phyloP scores from a whole-genome alignment of 2,113 vertebrate genomes.

The Tetrao urogallus region DNA sequence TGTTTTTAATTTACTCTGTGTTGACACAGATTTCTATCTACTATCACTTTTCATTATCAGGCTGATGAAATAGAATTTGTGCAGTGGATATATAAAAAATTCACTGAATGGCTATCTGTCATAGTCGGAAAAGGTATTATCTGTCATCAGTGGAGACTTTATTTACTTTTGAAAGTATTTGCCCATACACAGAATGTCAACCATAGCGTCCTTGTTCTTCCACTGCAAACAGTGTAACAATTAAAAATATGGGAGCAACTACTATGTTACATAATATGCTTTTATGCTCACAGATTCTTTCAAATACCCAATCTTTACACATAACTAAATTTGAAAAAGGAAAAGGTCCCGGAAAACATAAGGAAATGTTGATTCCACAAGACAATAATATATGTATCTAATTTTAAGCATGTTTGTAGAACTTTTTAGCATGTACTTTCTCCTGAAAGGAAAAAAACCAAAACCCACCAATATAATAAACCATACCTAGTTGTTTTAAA shows the following conservation, averaged over 20 bases:
- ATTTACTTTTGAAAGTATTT: slow-evolving; percentile 81
- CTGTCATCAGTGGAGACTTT: slow-evolving; percentile 84
- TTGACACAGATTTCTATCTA: slow-evolving; percentile 87
- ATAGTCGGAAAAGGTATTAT: slow-evolving; percentile 81
- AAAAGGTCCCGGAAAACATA: not conserved
- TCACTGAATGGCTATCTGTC: slow-evolving; percentile 80
- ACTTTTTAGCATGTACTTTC: not conserved
- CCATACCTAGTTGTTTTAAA: not conserved
- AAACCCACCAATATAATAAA: not conserved
- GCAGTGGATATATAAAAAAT: slow-evolving; percentile 74
- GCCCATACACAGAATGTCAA: slow-evolving; percentile 65
- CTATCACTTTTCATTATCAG: slow-evolving; percentile 83
- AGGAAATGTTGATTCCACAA: not conserved
- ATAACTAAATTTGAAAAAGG: not conserved
- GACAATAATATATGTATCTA: not conserved
- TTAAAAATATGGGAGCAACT: not conserved
- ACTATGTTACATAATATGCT: not conserved
- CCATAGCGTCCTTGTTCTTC: slow-evolving; percentile 66
- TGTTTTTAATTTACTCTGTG: slow-evolving; percentile 88
- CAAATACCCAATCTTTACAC: not conserved
- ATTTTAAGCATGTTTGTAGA: not conserved
- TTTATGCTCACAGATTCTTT: not conserved
- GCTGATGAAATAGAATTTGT: slow-evolving; percentile 81
- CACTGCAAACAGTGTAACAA: not conserved
- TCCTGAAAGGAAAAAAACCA: not conserved